These are phyloP conservation scores for Ormyrus pomaceus DNA, from an alignment of 2,888 invertebrate genomes.

Conservation along the genomic window DNA sequence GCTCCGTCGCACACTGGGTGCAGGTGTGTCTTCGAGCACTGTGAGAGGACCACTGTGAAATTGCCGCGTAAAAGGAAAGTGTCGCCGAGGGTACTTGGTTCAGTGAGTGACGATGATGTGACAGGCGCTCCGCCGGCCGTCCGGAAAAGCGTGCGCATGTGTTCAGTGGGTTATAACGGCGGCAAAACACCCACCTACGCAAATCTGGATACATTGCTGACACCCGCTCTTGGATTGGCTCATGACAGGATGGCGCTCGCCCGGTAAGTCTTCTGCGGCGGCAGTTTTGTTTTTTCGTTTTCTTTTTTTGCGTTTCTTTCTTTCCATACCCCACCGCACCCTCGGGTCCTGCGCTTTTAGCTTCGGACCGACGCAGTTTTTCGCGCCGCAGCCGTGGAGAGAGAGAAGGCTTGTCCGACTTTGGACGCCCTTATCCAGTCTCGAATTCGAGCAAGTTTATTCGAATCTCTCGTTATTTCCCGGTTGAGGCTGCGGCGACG, in stretches of 20 bases:
- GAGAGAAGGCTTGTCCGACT: too few relatives aligned
- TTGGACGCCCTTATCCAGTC: too few relatives aligned
- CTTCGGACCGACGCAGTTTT: too few relatives aligned
- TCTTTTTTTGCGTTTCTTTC: neutral
- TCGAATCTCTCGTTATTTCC: too few relatives aligned
- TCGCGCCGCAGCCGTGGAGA: too few relatives aligned
- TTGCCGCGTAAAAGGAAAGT: too few relatives aligned
- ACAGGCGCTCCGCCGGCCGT: conserved; percentile 66
- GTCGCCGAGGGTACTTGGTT: neutral
- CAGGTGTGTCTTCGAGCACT: conserved; percentile 1
- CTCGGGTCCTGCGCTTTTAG: too few relatives aligned
- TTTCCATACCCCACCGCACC: neutral
- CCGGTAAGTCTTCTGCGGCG: conserved; percentile 76
- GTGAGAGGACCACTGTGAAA: conserved; percentile 6
- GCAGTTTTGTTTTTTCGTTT: neutral
- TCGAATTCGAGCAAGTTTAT: too few relatives aligned
- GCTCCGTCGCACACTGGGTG: conserved; percentile 14
- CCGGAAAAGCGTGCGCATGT: conserved; percentile 72
- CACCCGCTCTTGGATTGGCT: conserved; percentile 77
- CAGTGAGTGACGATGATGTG: conserved; percentile 64
- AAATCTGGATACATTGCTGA: conserved; percentile 77
- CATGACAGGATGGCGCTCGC: conserved; percentile 84
- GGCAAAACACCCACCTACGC: conserved; percentile 69
- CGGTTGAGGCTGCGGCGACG: too few relatives aligned
- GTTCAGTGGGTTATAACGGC: conserved; percentile 73